Evolutionary conservation across 2,113 vertebrate species (phyloP).

Genomic region (Gadus chalcogrammus): DNA sequence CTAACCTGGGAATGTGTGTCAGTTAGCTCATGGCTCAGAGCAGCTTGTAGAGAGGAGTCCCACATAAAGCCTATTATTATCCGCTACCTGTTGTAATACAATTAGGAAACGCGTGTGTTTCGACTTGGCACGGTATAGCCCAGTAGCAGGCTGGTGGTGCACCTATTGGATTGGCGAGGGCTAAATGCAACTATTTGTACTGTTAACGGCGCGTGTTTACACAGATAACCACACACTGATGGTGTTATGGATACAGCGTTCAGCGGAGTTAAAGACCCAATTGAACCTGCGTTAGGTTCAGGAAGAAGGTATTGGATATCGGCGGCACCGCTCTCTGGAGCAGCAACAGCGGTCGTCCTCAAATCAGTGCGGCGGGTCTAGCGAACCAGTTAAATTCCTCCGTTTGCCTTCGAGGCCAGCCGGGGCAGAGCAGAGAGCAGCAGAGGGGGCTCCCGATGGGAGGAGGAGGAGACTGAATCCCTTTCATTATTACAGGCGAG

Average conservation of each 20-base stretch:
- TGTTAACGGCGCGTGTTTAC: slow-evolving; percentile 11
- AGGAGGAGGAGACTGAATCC: slow-evolving; percentile 48
- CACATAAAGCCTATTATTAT: slow-evolving; percentile 29
- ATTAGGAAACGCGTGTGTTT: slow-evolving; percentile 42
- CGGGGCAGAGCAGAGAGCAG: slow-evolving; percentile 59
- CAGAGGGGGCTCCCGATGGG: slow-evolving; percentile 55
- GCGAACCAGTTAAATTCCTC: slow-evolving; percentile 77
- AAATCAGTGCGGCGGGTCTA: slow-evolving; percentile 45
- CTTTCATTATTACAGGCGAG: slow-evolving; percentile 46
- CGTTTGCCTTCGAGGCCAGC: slow-evolving; percentile 74
- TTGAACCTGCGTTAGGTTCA: slow-evolving; percentile 9
- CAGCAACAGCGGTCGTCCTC: slow-evolving; percentile 17
- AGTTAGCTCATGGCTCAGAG: slow-evolving; percentile 46
- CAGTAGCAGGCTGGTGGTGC: slow-evolving; percentile 4
- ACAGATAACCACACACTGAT: slow-evolving; percentile 23
- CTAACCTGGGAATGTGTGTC: slow-evolving; percentile 59
- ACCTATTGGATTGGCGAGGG: slow-evolving; percentile 12
- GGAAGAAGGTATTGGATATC: slow-evolving; percentile 11
- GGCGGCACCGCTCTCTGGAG: slow-evolving; percentile 15
- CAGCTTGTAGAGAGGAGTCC: slow-evolving; percentile 35
- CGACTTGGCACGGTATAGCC: slow-evolving; percentile 6
- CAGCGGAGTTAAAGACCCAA: slow-evolving; percentile 15
- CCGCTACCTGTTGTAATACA: slow-evolving; percentile 64
- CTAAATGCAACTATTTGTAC: slow-evolving; percentile 21
- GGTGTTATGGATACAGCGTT: slow-evolving; percentile 25